Conservation (phyloP, 2,113 vertebrate genomes). For the human (Homo sapiens) region DNA sequence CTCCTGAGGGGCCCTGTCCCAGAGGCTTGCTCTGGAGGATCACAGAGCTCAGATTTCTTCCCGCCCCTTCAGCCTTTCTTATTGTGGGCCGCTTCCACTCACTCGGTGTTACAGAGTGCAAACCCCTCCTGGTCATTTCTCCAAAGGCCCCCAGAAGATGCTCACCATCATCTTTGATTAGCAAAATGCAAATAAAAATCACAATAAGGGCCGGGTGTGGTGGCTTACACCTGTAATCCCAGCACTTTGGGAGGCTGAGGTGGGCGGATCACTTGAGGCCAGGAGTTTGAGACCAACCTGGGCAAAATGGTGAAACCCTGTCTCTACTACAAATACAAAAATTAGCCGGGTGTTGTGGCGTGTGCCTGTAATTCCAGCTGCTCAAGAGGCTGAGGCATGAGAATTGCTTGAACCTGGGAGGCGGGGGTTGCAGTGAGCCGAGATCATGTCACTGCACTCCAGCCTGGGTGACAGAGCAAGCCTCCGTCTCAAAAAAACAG, state of each 20-base stretch:
- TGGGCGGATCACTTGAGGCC: no score
- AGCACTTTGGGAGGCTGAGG: no score
- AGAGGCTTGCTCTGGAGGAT: not conserved
- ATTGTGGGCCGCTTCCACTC: not conserved
- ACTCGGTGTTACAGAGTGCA: not conserved
- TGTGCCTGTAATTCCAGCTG: not conserved
- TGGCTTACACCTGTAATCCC: no score
- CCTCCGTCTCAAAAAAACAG: not conserved
- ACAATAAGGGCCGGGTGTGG: not conserved
- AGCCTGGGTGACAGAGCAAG: not conserved
- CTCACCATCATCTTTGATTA: not conserved
- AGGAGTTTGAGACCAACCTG: no score
- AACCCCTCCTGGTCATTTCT: not conserved
- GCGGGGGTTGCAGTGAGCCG: no score
- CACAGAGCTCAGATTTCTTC: not conserved
- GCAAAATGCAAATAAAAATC: not conserved
- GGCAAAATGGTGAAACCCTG: no score
- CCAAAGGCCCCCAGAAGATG: not conserved
- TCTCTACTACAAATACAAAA: no score
- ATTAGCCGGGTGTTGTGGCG: no score
- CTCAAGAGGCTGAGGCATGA: not conserved
- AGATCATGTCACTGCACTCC: not conserved
- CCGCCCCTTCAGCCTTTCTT: not conserved
- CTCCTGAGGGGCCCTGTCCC: accelerated
- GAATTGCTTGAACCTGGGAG: not conserved